Evolutionary conservation across 2,113 vertebrate species (phyloP).

Genomic region (Nymphicus hollandicus): DNA sequence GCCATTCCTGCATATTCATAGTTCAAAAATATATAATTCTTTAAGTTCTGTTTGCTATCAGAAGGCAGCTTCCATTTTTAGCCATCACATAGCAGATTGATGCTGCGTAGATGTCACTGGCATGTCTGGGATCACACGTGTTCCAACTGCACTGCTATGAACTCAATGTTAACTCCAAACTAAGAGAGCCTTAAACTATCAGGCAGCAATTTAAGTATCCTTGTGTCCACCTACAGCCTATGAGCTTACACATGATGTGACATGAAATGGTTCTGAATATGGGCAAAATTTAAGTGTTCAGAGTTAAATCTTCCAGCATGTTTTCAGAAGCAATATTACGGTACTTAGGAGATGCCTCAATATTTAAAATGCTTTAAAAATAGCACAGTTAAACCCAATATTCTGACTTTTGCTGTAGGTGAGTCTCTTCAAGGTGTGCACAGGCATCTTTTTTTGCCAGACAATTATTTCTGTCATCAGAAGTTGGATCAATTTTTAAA

Average conservation of each 20-base stretch:
- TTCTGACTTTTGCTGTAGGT: not conserved
- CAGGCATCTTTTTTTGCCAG: not conserved
- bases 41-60: not conserved
- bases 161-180: not conserved
- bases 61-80: not conserved
- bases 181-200: not conserved
- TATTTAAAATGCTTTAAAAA: not conserved
- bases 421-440: not conserved
- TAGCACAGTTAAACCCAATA: fast-evolving
- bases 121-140: not conserved
- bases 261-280: not conserved
- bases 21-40: not conserved
- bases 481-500: not conserved
- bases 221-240: too few species aligned
- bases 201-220: not conserved
- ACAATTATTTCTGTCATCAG: not conserved
- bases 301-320: not conserved
- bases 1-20: too few species aligned
- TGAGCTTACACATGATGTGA: fast-evolving
- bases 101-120: not conserved
- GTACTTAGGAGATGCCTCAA: not conserved
- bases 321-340: not conserved
- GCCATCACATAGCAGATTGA: not conserved
- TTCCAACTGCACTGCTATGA: not conserved
- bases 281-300: not conserved